Evolutionary conservation across 2,113 vertebrate genomes (phyloP).

Genomic region (Nansenia antarctica): DNA sequence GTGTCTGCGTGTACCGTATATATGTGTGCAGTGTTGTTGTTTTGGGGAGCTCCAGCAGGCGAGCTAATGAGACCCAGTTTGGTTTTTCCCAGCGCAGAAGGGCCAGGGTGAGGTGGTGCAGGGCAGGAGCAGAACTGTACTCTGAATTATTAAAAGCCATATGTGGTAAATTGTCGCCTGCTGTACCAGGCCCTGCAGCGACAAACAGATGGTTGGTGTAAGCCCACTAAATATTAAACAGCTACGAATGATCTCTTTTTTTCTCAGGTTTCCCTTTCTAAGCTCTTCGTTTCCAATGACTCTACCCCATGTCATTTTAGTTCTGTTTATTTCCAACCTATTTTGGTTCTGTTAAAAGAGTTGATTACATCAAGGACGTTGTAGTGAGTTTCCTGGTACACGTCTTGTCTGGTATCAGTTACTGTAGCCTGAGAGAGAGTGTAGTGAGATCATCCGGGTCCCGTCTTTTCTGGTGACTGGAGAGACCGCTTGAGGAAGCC

Average conservation of each 20-base stretch:
- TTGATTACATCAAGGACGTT: conserved; percentile 21
- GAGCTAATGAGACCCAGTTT: conserved; percentile 58
- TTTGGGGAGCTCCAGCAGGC: conserved; percentile 49
- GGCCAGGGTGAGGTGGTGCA: conserved; percentile 58
- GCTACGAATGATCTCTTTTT: conserved; percentile 15
- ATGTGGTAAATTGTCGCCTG: conserved; percentile 67
- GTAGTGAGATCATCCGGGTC: conserved; percentile 5
- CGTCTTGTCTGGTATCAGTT: conserved; percentile 1
- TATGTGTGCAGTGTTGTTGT: not conserved
- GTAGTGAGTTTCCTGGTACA: conserved; percentile 26
- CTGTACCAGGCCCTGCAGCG: conserved; percentile 51
- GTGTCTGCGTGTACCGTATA: not conserved
- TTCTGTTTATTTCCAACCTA: too few species aligned
- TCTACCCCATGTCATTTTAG: not conserved
- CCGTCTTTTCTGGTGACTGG: not conserved
- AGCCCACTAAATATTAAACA: conserved; percentile 72
- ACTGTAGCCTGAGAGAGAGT: not conserved
- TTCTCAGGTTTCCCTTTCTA: not conserved
- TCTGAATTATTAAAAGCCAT: conserved; percentile 78
- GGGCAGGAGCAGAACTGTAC: conserved; percentile 22
- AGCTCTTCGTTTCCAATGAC: not conserved
- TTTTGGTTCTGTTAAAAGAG: too few species aligned
- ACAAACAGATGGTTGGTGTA: conserved; percentile 72
- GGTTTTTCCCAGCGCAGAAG: conserved; percentile 56
- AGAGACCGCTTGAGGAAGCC: too few species aligned